A percentile compares a stretch with the other conserved stretches of the same genome.
Evolutionary conservation across 2,888 invertebrate genomes (phyloP).

Genomic region (Drosophila austrosaltans): DNA sequence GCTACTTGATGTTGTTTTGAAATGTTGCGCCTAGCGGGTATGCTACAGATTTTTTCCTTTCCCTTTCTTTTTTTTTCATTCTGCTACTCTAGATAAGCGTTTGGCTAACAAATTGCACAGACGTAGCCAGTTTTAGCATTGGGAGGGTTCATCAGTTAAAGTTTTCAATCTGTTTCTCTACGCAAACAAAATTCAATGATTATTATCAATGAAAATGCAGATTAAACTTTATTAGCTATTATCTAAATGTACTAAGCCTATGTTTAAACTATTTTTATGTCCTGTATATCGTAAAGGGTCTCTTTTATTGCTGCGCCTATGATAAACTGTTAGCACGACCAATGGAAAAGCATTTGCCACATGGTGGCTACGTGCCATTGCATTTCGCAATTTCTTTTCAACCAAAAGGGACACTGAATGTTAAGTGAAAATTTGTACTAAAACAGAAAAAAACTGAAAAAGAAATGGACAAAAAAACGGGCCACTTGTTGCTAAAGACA

Average conservation of each 20-base stretch:
- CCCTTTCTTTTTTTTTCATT: conserved; percentile 1
- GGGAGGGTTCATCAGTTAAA: background rate
- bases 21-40: conserved; percentile 38
- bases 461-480: background rate
- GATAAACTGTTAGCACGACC: background rate
- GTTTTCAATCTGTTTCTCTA: too few relatives aligned
- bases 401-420: background rate
- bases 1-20: conserved; percentile 65
- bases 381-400: background rate
- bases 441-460: background rate
- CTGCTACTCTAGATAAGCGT: conserved; percentile 7
- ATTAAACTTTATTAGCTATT: too few relatives aligned
- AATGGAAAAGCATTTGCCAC: background rate
- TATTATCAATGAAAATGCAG: too few relatives aligned
- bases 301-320: background rate
- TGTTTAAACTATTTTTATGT: too few relatives aligned
- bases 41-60: conserved; percentile 48
- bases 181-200: too few relatives aligned
- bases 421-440: background rate
- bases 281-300: too few relatives aligned
- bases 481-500: background rate
- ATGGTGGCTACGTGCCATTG: background rate
- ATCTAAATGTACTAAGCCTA: too few relatives aligned
- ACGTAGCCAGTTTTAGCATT: background rate
- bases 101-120: conserved; percentile 4